Evolutionary conservation across 2,888 invertebrate genomes (phyloP).

Genomic region (Thereva unica): DNA sequence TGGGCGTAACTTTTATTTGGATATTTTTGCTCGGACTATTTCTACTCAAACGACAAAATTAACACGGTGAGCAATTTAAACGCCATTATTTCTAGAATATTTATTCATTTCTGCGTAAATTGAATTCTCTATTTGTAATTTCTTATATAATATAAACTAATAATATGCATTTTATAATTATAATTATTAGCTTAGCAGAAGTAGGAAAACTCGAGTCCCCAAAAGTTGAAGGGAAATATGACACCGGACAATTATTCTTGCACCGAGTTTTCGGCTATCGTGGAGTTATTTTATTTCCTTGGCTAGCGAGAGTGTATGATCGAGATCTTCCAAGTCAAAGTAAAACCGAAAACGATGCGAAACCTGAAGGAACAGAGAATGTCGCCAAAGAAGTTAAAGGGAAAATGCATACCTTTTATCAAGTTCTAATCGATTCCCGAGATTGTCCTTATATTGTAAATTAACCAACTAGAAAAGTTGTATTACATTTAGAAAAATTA

Average conservation of each 20-base stretch:
- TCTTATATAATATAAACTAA: too few species aligned
- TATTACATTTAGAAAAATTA: slow-evolving; percentile 19
- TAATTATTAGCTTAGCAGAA: slow-evolving; percentile 77
- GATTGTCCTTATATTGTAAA: slow-evolving; percentile 88
- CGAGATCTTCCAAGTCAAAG: slow-evolving; percentile 79
- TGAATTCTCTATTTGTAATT: background rate
- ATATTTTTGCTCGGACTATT: slow-evolving; percentile 34
- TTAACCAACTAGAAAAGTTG: slow-evolving; percentile 4
- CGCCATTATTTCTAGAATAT: background rate
- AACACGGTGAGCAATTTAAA: slow-evolving; percentile 31
- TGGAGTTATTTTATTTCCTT: slow-evolving; percentile 95
- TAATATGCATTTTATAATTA: slow-evolving; percentile 8
- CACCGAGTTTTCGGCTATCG: slow-evolving; percentile 97
- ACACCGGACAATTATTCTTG: slow-evolving; percentile 93
- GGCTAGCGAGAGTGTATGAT: slow-evolving; percentile 94
- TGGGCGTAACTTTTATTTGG: slow-evolving; percentile 28
- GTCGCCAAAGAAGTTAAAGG: slow-evolving; percentile 88
- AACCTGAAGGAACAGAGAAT: slow-evolving; percentile 46
- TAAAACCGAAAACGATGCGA: slow-evolving; percentile 53
- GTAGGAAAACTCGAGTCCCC: slow-evolving; percentile 89
- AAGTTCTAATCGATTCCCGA: slow-evolving; percentile 94
- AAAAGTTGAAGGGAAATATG: slow-evolving; percentile 85
- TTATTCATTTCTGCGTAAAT: slow-evolving; percentile 15
- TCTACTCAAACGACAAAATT: slow-evolving; percentile 35
- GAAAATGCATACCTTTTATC: slow-evolving; percentile 92